phyloP scores from a whole-genome alignment of 2,113 vertebrate species.

The Cryptomyrus ogoouensis region DNA sequence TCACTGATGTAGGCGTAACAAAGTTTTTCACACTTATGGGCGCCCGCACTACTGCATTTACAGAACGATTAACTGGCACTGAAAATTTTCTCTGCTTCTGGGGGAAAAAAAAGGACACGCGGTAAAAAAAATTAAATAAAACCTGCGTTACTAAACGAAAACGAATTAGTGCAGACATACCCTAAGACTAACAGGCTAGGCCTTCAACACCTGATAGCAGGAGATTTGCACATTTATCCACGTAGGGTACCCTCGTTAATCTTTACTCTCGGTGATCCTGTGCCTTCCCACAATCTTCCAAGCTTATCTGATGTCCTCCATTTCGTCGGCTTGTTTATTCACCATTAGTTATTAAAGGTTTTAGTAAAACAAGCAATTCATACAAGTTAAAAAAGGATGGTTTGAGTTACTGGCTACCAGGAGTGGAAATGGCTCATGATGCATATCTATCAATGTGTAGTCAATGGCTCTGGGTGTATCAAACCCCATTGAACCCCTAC shows the following conservation, averaged over 20 bases:
- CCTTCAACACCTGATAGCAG: neutral
- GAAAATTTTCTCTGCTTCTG: too few species aligned
- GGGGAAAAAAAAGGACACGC: too few species aligned
- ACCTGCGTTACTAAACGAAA: too few species aligned
- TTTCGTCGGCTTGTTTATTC: neutral
- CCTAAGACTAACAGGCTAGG: neutral
- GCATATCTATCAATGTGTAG: neutral
- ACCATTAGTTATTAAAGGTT: neutral
- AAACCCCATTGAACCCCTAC: neutral
- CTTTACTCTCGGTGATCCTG: neutral
- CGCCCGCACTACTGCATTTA: too few species aligned
- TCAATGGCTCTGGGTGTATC: neutral
- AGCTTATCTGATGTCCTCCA: neutral
- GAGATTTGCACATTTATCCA: neutral
- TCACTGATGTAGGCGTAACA: too few species aligned
- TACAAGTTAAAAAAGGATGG: neutral
- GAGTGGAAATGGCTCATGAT: neutral
- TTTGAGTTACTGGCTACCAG: neutral
- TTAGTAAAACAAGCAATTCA: neutral
- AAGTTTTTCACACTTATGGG: too few species aligned
- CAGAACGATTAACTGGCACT: too few species aligned
- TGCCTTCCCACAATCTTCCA: neutral
- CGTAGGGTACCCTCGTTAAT: neutral
- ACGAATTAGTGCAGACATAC: too few species aligned
- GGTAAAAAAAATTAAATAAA: too few species aligned